Evolutionary conservation across 2,888 invertebrate species (phyloP).

Genomic region (Chrysomela aeneicollis): DNA sequence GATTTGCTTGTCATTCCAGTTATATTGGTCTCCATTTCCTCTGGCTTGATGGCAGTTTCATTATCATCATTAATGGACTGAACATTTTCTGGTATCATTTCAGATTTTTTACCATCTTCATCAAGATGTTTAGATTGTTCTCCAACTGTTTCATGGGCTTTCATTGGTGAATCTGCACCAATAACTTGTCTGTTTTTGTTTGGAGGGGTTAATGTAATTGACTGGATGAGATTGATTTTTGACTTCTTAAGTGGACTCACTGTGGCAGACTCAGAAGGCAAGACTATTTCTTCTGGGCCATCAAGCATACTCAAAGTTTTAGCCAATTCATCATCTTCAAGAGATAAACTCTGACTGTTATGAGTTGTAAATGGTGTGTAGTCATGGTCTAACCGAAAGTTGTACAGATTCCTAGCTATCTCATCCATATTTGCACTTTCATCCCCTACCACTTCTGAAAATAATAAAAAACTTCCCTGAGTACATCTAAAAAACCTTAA

Average conservation of each 20-base stretch:
- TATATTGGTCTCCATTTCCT: conserved; percentile 2
- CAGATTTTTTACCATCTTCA: conserved; percentile 19
- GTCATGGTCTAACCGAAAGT: conserved; percentile 81
- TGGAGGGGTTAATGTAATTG: conserved; percentile 34
- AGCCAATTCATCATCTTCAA: conserved; percentile 57
- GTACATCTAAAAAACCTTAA: not conserved
- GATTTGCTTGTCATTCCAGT: not conserved
- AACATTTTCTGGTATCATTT: not conserved
- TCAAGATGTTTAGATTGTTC: conserved; percentile 19
- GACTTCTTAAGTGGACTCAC: conserved; percentile 25
- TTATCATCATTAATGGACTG: not conserved
- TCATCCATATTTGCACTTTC: conserved; percentile 60
- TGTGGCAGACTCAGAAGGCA: conserved; percentile 6
- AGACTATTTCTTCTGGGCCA: conserved; percentile 44
- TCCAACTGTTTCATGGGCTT: not conserved
- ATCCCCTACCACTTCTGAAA: conserved; percentile 39
- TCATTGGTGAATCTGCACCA: conserved; percentile 12
- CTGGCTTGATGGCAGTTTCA: conserved; percentile 12
- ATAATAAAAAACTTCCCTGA: not conserved
- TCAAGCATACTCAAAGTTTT: conserved; percentile 59
- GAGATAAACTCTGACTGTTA: conserved; percentile 61
- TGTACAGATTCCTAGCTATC: conserved; percentile 60
- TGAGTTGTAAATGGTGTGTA: conserved; percentile 78
- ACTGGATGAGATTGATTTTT: conserved; percentile 40
- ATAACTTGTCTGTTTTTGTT: conserved; percentile 24